These are phyloP conservation scores for Microctonus hyperodae DNA, from an alignment of 2,888 invertebrate species.

Conservation along the genomic window DNA sequence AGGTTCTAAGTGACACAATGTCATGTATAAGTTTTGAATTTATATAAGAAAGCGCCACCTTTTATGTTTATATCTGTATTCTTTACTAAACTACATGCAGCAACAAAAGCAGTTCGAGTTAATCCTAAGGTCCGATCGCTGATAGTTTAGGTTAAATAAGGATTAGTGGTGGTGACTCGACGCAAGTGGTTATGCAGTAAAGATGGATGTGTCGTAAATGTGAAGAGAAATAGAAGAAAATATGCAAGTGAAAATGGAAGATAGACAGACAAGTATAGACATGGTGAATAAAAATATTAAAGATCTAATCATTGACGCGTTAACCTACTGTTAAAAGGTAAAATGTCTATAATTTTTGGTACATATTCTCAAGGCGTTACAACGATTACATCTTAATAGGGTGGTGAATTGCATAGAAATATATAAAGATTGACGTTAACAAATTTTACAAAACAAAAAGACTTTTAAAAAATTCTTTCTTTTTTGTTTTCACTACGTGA, in stretches of 20 bases:
- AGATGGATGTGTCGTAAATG: conserved; percentile 7
- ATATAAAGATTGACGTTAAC: conserved; percentile 10
- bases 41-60: neutral
- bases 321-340: conserved; percentile 53
- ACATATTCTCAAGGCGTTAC: conserved; percentile 25
- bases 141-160: conserved; percentile 58
- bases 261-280: neutral
- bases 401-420: conserved; percentile 6
- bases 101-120: conserved; percentile 45
- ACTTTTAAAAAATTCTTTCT: neutral
- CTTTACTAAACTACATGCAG: neutral
- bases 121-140: conserved; percentile 53
- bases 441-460: neutral
- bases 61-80: conserved; percentile 2
- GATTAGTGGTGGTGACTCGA: conserved; percentile 55
- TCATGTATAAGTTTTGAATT: neutral
- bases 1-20: neutral
- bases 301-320: conserved; percentile 49
- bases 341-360: conserved; percentile 19
- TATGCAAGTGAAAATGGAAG: neutral
- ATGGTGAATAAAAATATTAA: conserved; percentile 27
- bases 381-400: conserved; percentile 39
- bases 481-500: conserved; percentile 23
- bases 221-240: conserved; percentile 24
- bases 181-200: conserved; percentile 34